These are phyloP conservation scores for Leptinotarsa haldemani DNA, from an alignment of 2,888 invertebrate species.

Conservation along the genomic window DNA sequence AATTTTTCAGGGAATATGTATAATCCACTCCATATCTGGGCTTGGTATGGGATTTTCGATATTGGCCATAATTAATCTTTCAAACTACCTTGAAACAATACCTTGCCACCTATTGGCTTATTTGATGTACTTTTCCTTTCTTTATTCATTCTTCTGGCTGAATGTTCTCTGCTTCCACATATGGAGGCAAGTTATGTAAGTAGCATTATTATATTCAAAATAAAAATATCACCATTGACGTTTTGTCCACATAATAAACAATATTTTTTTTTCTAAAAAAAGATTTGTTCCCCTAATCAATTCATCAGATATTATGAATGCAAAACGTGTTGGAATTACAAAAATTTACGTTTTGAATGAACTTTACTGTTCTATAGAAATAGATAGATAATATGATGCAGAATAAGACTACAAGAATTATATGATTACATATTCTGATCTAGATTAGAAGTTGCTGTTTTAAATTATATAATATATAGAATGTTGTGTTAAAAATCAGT, in stretches of 20 bases:
- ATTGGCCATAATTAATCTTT: conserved; percentile 70
- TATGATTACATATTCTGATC: no score
- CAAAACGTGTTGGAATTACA: no score
- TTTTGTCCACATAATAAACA: neutral
- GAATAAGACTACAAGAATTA: no score
- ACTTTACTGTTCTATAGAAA: no score
- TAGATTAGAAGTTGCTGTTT: no score
- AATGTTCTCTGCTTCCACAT: conserved; percentile 77
- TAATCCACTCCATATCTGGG: conserved; percentile 72
- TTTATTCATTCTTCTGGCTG: conserved; percentile 79
- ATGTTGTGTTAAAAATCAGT: no score
- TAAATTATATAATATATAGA: no score
- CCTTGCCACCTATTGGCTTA: conserved; percentile 69
- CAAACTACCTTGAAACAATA: conserved; percentile 60
- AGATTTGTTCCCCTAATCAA: no score
- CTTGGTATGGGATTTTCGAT: conserved; percentile 72
- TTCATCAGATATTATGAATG: no score
- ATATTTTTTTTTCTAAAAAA: neutral
- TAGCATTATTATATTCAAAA: conserved; percentile 47
- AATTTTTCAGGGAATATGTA: conserved; percentile 73
- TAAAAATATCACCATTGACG: neutral
- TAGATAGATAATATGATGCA: no score
- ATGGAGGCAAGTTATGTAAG: conserved; percentile 75
- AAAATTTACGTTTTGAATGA: no score
- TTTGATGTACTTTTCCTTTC: conserved; percentile 67